These are phyloP conservation scores for Pararge aegeria DNA, from an alignment of 1,140 invertebrate species.

Conservation along the genomic window DNA sequence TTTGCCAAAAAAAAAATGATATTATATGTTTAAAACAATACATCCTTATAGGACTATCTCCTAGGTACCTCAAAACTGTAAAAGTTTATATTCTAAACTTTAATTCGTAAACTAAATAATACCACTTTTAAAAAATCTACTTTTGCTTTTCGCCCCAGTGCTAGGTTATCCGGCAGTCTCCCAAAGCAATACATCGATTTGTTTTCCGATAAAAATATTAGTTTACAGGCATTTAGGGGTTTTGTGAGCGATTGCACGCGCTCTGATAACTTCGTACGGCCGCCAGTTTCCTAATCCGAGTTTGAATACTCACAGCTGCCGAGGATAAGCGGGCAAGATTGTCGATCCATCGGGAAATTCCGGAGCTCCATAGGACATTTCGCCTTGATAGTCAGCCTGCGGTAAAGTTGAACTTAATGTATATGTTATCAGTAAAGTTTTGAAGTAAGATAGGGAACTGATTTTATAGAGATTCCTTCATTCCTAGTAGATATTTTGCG, in stretches of 20 bases:
- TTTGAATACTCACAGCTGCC: slow-evolving; percentile 93
- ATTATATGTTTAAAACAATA: no score
- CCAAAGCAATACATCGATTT: slow-evolving; percentile 12
- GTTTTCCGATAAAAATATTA: slow-evolving; percentile 23
- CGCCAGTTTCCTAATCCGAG: slow-evolving; percentile 25
- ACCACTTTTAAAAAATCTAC: no score
- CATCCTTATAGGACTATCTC: no score
- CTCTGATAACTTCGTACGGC: slow-evolving; percentile 35
- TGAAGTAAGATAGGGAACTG: no score
- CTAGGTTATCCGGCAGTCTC: no score
- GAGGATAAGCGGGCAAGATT: slow-evolving; percentile 94
- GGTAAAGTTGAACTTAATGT: slow-evolving; percentile 22
- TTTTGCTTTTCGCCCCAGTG: no score
- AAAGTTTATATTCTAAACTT: no score
- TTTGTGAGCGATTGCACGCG: slow-evolving; percentile 31
- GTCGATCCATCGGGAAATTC: slow-evolving; percentile 98
- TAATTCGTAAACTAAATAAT: no score
- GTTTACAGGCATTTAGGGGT: slow-evolving; percentile 15
- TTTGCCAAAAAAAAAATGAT: no score
- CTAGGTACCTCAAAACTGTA: no score
- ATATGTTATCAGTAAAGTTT: not conserved
- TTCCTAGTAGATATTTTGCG: no score
- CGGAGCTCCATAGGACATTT: slow-evolving; percentile 98
- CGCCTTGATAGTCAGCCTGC: slow-evolving; percentile 96
- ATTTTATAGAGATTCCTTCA: no score